Evolutionary conservation across 2,797 vertebrate genomes (phyloP), one percentile per base, ranked within the genome.

Genomic region (Ptychadena robeensis): DNA sequence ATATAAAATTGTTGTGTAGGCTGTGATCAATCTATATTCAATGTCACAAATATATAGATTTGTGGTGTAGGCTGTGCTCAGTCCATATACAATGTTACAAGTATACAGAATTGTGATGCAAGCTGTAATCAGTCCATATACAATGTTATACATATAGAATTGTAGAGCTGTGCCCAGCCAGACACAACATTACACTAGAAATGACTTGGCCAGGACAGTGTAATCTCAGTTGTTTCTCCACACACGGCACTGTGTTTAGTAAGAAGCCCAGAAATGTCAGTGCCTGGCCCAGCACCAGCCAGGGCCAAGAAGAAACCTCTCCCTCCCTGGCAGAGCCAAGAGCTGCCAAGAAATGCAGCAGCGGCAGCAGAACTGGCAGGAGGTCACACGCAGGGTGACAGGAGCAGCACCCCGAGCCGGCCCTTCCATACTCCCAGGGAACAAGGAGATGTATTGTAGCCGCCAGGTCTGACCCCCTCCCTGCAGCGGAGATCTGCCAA

Each of bases 321-420:
- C 63, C 4, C 32, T 79, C 44, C 71, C 48, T 59, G 53, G 4
- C 57, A 74, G 40, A 44, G 40, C 40, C 40, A 44, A 15, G 14
- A 22, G 10, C 69, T 66, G 79, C 59, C 70, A 81, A 74, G 38
- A 75, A 59, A 67, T 22, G 27, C 61, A 35, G 48, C 48, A 48
- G 79, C 57, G 28, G 48, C 48, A 48, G 68, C 22, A 34, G 32
- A 73, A 22, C 61, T 73, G 71, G 59, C 69, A 71, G 9, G 38
- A 8, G 79, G n/a, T n/a, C n/a, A n/a, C n/a, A n/a, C n/a, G n/a
- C n/a, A n/a, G n/a, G n/a, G 31, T 38, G 38, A 48, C n/a, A 72
- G 30, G 34, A 31, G 30, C 63, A 64, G 73, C 9, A 44, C 72
- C 64, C 72, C 40, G 34, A 68, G 30, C 68, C 15, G 40, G 10